Percentiles rank a stretch among this genome's conserved stretches.
These are phyloP conservation scores for Nephrotoma appendiculata DNA, from an alignment of 2,888 invertebrate species.

Conservation along the genomic window DNA sequence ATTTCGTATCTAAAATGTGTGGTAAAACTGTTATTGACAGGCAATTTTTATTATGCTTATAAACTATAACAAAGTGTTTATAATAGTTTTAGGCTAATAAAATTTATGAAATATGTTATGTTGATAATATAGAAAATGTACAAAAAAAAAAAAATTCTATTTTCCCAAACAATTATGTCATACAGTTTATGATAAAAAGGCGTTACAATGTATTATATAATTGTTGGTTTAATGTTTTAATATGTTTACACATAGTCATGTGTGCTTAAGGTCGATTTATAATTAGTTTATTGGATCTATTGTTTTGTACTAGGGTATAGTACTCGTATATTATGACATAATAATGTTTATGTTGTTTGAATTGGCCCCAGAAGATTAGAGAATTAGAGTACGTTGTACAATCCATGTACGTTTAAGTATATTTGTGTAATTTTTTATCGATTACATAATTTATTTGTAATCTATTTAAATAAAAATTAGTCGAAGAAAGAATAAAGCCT, in stretches of 20 bases:
- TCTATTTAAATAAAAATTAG: no score
- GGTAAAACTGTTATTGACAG: not conserved
- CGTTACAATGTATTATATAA: not conserved
- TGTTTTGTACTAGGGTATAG: no score
- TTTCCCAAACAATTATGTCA: not conserved
- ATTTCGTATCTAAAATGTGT: not conserved
- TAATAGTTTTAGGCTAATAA: not conserved
- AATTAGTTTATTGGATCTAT: not conserved
- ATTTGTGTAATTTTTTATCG: no score
- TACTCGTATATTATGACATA: no score
- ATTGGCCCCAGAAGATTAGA: no score
- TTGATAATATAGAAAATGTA: not conserved
- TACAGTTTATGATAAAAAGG: not conserved
- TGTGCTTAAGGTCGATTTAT: not conserved
- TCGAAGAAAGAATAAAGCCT: no score
- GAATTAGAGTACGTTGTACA: no score
- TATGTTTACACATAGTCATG: not conserved
- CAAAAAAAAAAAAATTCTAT: not conserved
- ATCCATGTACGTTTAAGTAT: no score
- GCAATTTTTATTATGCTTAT: not conserved
- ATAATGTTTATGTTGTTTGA: no score
- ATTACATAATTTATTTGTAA: no score
- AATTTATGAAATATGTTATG: not conserved
- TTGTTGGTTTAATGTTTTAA: not conserved
- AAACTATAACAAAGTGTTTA: not conserved